Evolutionary conservation across 1,140 invertebrate genomes (phyloP), one percentile per base, ranked within the genome.

Genomic region (Ceratitis capitata): DNA sequence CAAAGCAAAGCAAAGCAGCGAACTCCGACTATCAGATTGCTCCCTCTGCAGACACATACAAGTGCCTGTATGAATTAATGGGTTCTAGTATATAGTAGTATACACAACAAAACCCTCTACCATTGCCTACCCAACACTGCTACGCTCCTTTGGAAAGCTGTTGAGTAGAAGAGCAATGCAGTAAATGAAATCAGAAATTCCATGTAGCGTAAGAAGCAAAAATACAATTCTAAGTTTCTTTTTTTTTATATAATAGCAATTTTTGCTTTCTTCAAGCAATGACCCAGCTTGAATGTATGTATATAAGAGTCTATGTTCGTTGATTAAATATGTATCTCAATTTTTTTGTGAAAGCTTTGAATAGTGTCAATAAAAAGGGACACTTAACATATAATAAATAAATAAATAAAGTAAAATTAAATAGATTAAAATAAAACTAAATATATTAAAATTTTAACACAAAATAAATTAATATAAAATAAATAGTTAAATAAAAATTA

Each of bases 211-310:
- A 58, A 10, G 32, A 42, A 42, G 14, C n/a, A n/a, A n/a, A n/a
- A 88, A 88, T 87, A 90, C 88, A 90, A 89, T 90, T 88, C 89
- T 87, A 87, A 88, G 87, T 89, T 90, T 89, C 88, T 90, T 89
- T 90, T 90, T 89, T n/a, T n/a, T n/a, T n/a, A n/a, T n/a, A n/a
- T n/a, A n/a, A n/a, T n/a, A n/a, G n/a, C n/a, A 90, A 90, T 90
- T 88, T 88, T 88, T 84, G 32, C 29, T 61, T 58, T 45, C 23
- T 51, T 53, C 23, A 51, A 10, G 1, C 23, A 3, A 83, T 23
- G 16, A 69, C 29, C 29, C 16, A 69, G n/a, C n/a, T n/a, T 26
- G 32, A 61, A 32, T 69, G 35, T 7, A 69, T 69, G 7, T 69
- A 0, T 23, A 45, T 9, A 78, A 45, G 23, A 9, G 7, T 45